phyloP scores from a whole-genome alignment of 2,797 vertebrate genomes.

The Heterohyrax brucei region DNA sequence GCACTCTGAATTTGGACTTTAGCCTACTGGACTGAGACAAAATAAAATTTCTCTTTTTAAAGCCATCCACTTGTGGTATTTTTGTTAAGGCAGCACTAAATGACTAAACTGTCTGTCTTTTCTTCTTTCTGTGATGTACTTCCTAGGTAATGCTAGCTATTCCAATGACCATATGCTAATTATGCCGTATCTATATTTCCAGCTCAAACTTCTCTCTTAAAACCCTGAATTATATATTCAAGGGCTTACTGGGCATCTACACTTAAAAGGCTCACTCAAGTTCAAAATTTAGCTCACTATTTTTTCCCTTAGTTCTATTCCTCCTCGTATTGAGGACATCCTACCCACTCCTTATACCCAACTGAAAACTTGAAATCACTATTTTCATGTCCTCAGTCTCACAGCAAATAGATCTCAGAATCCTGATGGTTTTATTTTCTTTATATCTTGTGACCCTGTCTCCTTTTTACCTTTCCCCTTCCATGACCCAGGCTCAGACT shows the following conservation, averaged over 20 bases:
- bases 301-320: background rate
- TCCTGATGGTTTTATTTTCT: background rate
- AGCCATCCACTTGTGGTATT: too few relatives aligned
- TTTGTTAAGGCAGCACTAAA: too few relatives aligned
- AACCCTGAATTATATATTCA: background rate
- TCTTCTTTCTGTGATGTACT: background rate
- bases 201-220: background rate
- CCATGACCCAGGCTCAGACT: background rate
- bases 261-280: background rate
- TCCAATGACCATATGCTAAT: background rate
- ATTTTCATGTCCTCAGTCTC: background rate
- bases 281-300: background rate
- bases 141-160: background rate
- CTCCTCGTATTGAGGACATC: background rate
- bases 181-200: background rate
- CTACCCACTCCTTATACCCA: background rate
- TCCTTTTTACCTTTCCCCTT: background rate
- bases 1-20: too few relatives aligned
- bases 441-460: background rate
- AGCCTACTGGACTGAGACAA: too few relatives aligned
- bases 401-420: background rate
- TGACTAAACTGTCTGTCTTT: background rate
- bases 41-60: too few relatives aligned
- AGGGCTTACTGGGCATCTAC: background rate
- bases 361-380: background rate